A percentile compares a stretch with the other conserved stretches of the same genome.
These are phyloP conservation scores for Syritta pipiens DNA, from an alignment of 2,888 invertebrate species.

Conservation along the genomic window DNA sequence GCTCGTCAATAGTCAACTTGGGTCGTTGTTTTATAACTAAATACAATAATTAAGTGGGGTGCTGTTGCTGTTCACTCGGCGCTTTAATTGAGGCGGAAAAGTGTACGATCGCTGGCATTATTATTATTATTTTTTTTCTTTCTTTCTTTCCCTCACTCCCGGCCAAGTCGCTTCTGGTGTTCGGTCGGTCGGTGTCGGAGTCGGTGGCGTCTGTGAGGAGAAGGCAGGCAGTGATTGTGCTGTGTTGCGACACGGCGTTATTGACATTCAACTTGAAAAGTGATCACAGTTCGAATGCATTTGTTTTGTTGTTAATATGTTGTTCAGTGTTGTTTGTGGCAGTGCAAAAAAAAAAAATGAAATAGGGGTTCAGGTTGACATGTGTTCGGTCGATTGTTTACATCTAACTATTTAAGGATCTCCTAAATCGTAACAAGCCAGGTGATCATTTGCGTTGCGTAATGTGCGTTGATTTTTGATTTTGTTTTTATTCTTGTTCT, in stretches of 20 bases:
- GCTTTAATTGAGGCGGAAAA: constrained; percentile 36
- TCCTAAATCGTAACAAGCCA: constrained; percentile 3
- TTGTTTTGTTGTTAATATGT: constrained; percentile 26
- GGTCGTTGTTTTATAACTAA: constrained; percentile 30
- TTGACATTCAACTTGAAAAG: constrained; percentile 68
- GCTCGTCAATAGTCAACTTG: constrained; percentile 25
- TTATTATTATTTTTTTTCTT: constrained; percentile 17
- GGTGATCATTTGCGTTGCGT: constrained; percentile 23
- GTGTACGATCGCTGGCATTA: constrained; percentile 38
- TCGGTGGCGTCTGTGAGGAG: constrained; percentile 8
- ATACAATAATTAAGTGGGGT: constrained; percentile 49
- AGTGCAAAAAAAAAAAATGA: background rate
- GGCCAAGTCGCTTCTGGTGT: constrained; percentile 28
- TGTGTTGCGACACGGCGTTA: constrained; percentile 29
- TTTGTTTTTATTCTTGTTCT: constrained; percentile 17
- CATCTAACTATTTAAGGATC: constrained; percentile 10
- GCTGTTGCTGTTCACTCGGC: constrained; percentile 26
- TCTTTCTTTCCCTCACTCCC: constrained; percentile 28
- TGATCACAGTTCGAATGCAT: constrained; percentile 48
- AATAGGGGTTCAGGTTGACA: constrained; percentile 7
- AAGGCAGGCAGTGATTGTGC: constrained; percentile 29
- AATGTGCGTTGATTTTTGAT: constrained; percentile 4
- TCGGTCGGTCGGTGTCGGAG: constrained; percentile 29
- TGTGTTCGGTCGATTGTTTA: constrained; percentile 13
- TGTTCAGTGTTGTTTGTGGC: background rate